phyloP scores from a whole-genome alignment of 2,888 invertebrate species.

The Glyphotaelius pellucidus region DNA sequence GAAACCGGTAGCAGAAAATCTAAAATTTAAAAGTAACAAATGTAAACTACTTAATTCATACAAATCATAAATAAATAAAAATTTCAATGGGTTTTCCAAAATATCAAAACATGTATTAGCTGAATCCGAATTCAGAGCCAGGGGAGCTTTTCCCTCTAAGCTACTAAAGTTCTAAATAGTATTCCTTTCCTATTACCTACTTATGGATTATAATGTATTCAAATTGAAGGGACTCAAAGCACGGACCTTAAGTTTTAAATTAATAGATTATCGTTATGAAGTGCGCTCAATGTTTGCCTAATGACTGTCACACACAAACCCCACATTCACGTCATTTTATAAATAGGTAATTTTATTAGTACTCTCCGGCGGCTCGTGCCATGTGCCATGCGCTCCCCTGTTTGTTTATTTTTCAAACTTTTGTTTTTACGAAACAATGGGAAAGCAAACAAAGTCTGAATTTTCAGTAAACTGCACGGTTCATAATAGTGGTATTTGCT shows the following conservation, averaged over 20 bases:
- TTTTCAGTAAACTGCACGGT: constrained; percentile 56
- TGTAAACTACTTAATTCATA: no score
- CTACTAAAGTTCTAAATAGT: neutral
- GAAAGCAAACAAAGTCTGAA: constrained; percentile 52
- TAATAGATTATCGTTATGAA: constrained; percentile 66
- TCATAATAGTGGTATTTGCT: constrained; percentile 28
- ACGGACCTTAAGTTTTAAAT: constrained; percentile 65
- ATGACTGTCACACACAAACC: constrained; percentile 60
- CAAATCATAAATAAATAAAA: no score
- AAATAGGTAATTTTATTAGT: constrained; percentile 63
- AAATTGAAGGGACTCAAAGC: constrained; percentile 42
- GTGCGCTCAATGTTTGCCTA: constrained; percentile 65
- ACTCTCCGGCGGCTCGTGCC: constrained; percentile 43
- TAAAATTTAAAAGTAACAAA: no score
- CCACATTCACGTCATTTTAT: constrained; percentile 58
- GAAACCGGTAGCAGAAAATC: no score
- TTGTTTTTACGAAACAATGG: constrained; percentile 56
- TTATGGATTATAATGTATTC: neutral
- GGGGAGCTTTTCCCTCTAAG: no score
- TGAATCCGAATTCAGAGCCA: no score
- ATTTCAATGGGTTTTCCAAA: no score
- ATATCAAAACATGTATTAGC: no score
- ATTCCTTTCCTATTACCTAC: neutral
- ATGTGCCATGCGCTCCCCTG: constrained; percentile 18
- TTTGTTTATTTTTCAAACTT: constrained; percentile 44